Percentiles rank a stretch among this genome's conserved stretches.
Conservation (phyloP, 2,113 vertebrate genomes). For the Odobenus rosmarus region DNA sequence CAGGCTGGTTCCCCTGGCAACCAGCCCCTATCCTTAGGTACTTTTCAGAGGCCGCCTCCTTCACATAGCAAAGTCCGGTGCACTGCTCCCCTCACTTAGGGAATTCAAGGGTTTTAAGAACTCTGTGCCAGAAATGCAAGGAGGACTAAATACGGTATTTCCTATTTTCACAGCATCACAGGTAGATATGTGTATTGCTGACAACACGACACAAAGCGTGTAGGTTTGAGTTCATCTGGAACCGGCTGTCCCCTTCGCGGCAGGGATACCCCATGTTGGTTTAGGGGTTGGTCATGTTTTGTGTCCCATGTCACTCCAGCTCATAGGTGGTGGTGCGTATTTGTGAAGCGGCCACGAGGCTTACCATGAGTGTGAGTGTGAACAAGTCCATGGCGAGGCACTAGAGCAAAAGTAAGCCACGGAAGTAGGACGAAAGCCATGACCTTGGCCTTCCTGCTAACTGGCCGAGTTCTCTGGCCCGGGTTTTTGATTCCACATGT, state of each 20-base stretch:
- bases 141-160: neutral
- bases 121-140: neutral
- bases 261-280: neutral
- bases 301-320: neutral
- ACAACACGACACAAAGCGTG: neutral
- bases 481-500: accelerated
- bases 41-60: neutral
- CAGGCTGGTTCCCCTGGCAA: neutral
- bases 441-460: neutral
- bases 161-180: neutral
- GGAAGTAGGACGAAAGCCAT: accelerated
- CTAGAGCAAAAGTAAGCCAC: neutral
- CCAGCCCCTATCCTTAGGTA: neutral
- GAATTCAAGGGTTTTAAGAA: neutral
- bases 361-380: no score
- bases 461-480: neutral
- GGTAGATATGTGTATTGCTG: neutral
- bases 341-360: neutral
- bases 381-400: neutral
- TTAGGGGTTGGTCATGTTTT: neutral
- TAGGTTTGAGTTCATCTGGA: neutral
- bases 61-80: neutral
- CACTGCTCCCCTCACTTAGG: neutral
- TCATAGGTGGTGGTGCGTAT: accelerated
- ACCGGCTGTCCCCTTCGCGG: no score